These are phyloP conservation scores for Steinernema khuongi DNA, from an alignment of 1,140 invertebrate species.

Conservation along the genomic window DNA sequence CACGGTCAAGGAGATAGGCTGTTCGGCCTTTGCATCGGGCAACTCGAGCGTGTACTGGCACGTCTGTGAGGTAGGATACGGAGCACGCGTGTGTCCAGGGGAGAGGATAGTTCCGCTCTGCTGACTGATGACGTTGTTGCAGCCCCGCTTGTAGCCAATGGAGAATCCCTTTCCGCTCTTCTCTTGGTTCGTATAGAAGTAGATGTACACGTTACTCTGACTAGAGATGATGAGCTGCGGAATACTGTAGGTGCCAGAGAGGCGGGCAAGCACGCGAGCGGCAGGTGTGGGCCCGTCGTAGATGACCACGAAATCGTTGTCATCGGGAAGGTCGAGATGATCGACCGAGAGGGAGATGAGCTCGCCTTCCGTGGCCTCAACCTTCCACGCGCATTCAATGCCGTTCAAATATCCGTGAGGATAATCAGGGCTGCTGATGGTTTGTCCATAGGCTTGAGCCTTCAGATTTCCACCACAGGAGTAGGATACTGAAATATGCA, in stretches of 20 bases:
- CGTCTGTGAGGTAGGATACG: slow-evolving; percentile 49
- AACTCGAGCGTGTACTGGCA: slow-evolving; percentile 53
- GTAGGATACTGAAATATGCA: slow-evolving; percentile 36
- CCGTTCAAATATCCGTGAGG: slow-evolving; percentile 85
- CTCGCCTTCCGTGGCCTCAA: slow-evolving; percentile 70
- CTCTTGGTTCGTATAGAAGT: slow-evolving; percentile 81
- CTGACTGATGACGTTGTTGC: slow-evolving; percentile 47
- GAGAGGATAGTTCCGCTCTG: slow-evolving; percentile 44
- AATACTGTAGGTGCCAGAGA: slow-evolving; percentile 77
- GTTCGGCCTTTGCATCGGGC: slow-evolving; percentile 32
- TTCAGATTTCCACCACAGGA: slow-evolving; percentile 35
- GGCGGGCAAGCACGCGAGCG: slow-evolving; percentile 72
- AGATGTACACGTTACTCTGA: slow-evolving; percentile 78
- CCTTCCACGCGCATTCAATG: slow-evolving; percentile 83
- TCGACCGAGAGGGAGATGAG: slow-evolving; percentile 64
- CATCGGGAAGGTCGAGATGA: slow-evolving; percentile 78
- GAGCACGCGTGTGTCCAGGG: slow-evolving; percentile 45
- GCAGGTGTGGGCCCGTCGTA: slow-evolving; percentile 81
- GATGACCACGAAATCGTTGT: slow-evolving; percentile 78
- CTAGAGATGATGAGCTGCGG: slow-evolving; percentile 79
- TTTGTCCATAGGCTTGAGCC: slow-evolving; percentile 42
- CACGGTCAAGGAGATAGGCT: slow-evolving; percentile 77
- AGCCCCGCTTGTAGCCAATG: slow-evolving; percentile 75
- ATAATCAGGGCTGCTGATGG: slow-evolving; percentile 71
- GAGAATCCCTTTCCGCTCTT: slow-evolving; percentile 83